A percentile compares a stretch with the other conserved stretches of the same genome.
Evolutionary conservation across 2,888 invertebrate genomes (phyloP).

Genomic region (Cataglyphis cursor): DNA sequence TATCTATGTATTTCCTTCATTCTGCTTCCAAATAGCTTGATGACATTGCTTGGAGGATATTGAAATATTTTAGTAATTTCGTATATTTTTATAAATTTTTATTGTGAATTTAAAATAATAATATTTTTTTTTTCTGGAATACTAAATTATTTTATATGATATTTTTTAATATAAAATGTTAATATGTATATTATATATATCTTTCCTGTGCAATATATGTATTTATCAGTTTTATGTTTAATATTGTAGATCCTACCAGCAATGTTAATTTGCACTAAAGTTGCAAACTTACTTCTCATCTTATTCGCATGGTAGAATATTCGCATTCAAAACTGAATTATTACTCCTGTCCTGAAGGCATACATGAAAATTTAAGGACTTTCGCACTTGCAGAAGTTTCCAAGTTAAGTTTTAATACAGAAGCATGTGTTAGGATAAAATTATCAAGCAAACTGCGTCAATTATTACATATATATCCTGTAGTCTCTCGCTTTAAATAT

Average conservation of each 20-base stretch:
- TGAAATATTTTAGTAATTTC: neutral
- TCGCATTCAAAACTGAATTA: constrained; percentile 48
- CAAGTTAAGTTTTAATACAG: constrained; percentile 44
- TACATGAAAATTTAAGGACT: constrained; percentile 51
- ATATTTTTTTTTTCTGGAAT: neutral
- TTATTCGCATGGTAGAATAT: constrained; percentile 39
- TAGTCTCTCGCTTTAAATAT: neutral
- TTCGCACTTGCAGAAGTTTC: constrained; percentile 39
- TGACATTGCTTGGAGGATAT: neutral
- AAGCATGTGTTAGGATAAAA: constrained; percentile 12
- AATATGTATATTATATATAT: neutral
- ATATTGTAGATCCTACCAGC: constrained; percentile 25
- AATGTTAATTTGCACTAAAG: constrained; percentile 42
- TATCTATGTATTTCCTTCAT: neutral
- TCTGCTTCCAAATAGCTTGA: constrained; percentile 3
- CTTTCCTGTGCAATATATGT: constrained; percentile 7
- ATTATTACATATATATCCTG: constrained; percentile 7
- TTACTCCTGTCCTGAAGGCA: constrained; percentile 41
- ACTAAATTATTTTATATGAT: neutral
- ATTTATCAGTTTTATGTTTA: constrained; percentile 43
- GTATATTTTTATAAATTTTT: neutral
- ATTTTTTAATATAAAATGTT: neutral
- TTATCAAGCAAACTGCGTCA: constrained; percentile 22
- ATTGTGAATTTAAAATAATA: neutral
- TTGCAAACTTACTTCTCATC: constrained; percentile 53